phyloP scores from a whole-genome alignment of 1,140 invertebrate genomes.

The Brachionus rubens region DNA sequence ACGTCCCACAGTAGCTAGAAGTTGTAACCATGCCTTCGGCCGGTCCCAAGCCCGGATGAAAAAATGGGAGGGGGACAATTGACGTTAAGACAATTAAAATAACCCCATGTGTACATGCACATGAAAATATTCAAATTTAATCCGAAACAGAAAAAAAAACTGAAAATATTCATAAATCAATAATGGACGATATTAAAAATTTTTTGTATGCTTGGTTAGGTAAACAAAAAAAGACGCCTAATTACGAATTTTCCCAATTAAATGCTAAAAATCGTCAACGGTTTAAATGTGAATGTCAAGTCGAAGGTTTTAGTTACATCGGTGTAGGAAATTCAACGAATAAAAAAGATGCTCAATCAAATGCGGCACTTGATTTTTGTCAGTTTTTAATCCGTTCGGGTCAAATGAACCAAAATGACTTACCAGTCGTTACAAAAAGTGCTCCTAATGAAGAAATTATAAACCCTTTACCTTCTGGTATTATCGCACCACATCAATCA shows the following conservation, averaged over 20 bases:
- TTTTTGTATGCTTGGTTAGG: constrained; percentile 83
- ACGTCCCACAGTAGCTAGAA: too few relatives aligned
- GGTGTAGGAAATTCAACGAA: constrained; percentile 89
- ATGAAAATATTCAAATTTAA: too few relatives aligned
- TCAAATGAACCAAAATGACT: not conserved
- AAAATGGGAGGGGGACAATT: too few relatives aligned
- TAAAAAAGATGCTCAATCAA: constrained; percentile 86
- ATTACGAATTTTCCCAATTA: constrained; percentile 75
- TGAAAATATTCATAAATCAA: too few relatives aligned
- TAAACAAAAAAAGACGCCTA: constrained; percentile 73
- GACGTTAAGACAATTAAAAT: too few relatives aligned
- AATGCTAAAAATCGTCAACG: constrained; percentile 82
- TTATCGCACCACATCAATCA: constrained; percentile 6
- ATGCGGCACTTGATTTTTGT: constrained; percentile 85
- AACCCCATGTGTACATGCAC: too few relatives aligned
- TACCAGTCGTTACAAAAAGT: constrained; percentile 46
- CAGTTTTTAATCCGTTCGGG: constrained; percentile 67
- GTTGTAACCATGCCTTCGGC: too few relatives aligned
- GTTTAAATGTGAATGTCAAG: constrained; percentile 77
- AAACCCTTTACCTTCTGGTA: constrained; percentile 1
- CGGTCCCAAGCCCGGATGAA: too few relatives aligned
- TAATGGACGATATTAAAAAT: constrained; percentile 67
- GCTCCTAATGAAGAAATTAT: constrained; percentile 42
- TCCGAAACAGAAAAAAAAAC: too few relatives aligned
- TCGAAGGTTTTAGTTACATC: constrained; percentile 67